Evolutionary conservation across 2,113 vertebrate species (phyloP).

Genomic region (Mionectes macconnelli): DNA sequence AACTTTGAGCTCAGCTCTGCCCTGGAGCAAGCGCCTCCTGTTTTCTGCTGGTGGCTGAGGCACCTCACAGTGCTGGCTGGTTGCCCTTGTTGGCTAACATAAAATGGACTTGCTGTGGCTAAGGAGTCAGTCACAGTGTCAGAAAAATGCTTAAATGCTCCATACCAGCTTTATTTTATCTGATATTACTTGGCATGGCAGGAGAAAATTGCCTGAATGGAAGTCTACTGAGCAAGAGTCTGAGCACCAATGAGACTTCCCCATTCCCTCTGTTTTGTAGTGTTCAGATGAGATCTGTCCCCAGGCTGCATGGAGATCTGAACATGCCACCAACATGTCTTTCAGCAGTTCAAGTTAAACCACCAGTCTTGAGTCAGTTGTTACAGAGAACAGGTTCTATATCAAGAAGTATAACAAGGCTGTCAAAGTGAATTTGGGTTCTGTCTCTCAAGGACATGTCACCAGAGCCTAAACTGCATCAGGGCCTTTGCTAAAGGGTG

Average conservation of each 20-base stretch:
- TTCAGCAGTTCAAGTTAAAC: neutral
- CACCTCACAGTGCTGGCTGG: neutral
- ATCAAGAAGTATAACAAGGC: neutral
- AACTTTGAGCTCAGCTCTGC: neutral
- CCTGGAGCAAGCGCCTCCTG: neutral
- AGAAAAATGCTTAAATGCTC: neutral
- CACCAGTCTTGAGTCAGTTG: neutral
- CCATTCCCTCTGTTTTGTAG: neutral
- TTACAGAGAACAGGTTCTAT: neutral
- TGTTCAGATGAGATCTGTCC: neutral
- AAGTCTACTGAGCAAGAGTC: neutral
- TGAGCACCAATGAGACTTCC: neutral
- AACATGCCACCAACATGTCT: neutral
- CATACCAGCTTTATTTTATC: neutral
- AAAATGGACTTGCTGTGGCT: neutral
- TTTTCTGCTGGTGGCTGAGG: neutral
- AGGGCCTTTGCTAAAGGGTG: neutral
- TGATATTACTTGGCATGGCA: neutral
- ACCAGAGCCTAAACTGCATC: neutral
- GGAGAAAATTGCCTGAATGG: neutral
- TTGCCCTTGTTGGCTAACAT: neutral
- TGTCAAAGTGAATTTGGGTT: neutral
- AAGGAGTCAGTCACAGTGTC: neutral
- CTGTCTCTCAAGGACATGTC: neutral
- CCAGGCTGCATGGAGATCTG: neutral